Evolutionary conservation across 2,797 vertebrate genomes (phyloP), one percentile per base, ranked within the genome.

Genomic region (Channallabes apus): DNA sequence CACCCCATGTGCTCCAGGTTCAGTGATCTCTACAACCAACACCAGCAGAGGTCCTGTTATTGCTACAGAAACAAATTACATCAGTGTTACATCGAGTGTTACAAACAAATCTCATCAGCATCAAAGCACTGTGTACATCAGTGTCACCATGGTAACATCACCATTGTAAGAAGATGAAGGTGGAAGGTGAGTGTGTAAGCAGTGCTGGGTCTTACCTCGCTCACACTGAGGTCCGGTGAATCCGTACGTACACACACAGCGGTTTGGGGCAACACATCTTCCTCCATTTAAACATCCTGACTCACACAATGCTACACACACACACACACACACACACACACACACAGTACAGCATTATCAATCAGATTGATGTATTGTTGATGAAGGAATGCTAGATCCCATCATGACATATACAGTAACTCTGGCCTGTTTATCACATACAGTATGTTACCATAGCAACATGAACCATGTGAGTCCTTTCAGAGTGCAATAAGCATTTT

Each of bases 191-290:
- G 11, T 68, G 35, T 75, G 46, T 56, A 56, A 24, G 41, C 14
- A 5, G 72, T n/a, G 58, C 58, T 54, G 68, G 65, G 17, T 75
- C 84, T 94, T 96, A 99, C 98, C 98, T 98, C 98, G 94, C 94
- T 99, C 98, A 84, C 98, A 99, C 95, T 99, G 98, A 51, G 98
- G 96, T 85, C 98, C 98, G 1, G 98, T 99, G 87, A 99, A 99
- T 91, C 98, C 98, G 0, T 99, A 99, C 0, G 97, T 98, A 88
- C 98, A 99, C 0, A 98, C 97, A 68, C 98, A 99, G 90, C 97
- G 95, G 91, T 99, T 99, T 0, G 98, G 97, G 79, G 97, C 97
- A n/a, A 99, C 98, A 0, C 98, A 99, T 35, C 98, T 94, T 87
- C 98, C 98, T 90, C 97, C 97, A 0, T 99, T 99, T 0, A 96